These are phyloP conservation scores for Poeciliopsis infans DNA, from an alignment of 2,797 vertebrate species.

Conservation along the genomic window DNA sequence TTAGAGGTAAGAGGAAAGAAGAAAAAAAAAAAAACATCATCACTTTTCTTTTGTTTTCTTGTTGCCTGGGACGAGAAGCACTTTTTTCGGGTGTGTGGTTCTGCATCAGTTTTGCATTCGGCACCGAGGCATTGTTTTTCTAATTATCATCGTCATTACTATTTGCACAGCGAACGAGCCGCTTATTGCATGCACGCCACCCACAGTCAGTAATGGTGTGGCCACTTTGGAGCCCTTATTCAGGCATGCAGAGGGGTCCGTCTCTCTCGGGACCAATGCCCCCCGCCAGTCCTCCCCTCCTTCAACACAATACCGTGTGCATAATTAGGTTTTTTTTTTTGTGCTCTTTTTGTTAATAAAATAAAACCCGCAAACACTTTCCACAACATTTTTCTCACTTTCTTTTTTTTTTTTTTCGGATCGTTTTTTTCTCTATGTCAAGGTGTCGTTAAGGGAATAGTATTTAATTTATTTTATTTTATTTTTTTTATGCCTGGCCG, in stretches of 20 bases:
- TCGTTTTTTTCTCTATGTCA: neutral
- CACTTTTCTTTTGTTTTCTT: conserved; percentile 45
- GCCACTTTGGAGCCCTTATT: conserved; percentile 15
- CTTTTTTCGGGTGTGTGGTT: conserved; percentile 54
- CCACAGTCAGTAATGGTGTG: conserved; percentile 35
- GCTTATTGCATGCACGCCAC: conserved; percentile 2
- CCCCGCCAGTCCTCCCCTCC: neutral
- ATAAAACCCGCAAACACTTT: conserved; percentile 24
- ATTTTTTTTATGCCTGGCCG: conserved; percentile 59
- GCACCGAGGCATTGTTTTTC: conserved; percentile 16
- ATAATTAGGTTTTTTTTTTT: neutral
- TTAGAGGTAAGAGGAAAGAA: conserved; percentile 60
- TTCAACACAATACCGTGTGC: neutral
- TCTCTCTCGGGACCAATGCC: conserved; percentile 24
- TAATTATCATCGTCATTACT: neutral
- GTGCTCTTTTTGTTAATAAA: neutral
- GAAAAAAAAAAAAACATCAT: conserved; percentile 5
- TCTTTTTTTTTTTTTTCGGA: conserved; percentile 4
- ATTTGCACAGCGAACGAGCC: conserved; percentile 15
- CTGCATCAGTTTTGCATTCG: conserved; percentile 11
- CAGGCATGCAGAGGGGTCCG: conserved; percentile 35
- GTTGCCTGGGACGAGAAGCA: conserved; percentile 25
- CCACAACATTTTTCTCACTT: conserved; percentile 27
- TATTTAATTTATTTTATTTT: conserved; percentile 14
- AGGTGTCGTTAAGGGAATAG: conserved; percentile 54